Conservation (phyloP, 35 echinoderm and acorn worm genomes). For the Hemicentrotus pulcherrimus region DNA sequence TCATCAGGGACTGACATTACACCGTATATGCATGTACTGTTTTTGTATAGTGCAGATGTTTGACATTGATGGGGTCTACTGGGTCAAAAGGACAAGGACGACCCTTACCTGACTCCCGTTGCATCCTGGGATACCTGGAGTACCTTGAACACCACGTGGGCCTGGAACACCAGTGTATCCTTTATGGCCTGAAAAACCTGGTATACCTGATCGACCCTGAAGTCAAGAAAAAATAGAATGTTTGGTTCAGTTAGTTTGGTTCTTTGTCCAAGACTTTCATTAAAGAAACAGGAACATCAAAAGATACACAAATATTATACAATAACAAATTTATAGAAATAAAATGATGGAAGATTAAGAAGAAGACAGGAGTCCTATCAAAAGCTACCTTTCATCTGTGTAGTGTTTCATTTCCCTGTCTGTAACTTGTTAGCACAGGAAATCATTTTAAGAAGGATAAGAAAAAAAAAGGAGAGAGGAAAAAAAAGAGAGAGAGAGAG, state of each 20-base stretch:
- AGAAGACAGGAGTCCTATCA: too few species aligned
- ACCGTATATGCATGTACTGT: too few species aligned
- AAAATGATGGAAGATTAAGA: too few species aligned
- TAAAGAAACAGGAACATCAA: neutral
- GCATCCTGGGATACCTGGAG: conserved; percentile 79
- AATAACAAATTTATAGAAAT: neutral
- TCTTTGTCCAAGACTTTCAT: neutral
- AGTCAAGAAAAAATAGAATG: conserved; percentile 1
- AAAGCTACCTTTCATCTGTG: too few species aligned
- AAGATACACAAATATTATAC: neutral
- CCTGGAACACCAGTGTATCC: conserved; percentile 66
- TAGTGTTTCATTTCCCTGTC: too few species aligned
- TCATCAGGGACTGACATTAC: too few species aligned
- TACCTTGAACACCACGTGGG: conserved; percentile 55
- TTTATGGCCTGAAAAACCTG: conserved; percentile 77
- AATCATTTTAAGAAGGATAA: too few species aligned
- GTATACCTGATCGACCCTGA: conserved; percentile 72
- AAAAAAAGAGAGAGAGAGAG: too few species aligned
- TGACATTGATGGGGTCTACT: neutral
- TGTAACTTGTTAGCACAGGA: too few species aligned
- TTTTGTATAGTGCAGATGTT: too few species aligned
- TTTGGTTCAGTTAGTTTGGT: neutral
- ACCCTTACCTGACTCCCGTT: conserved; percentile 82
- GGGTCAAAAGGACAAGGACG: neutral
- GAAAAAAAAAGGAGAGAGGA: too few species aligned